Evolutionary conservation across 2,113 vertebrate species (phyloP).

Genomic region (Brachyistius frenatus): DNA sequence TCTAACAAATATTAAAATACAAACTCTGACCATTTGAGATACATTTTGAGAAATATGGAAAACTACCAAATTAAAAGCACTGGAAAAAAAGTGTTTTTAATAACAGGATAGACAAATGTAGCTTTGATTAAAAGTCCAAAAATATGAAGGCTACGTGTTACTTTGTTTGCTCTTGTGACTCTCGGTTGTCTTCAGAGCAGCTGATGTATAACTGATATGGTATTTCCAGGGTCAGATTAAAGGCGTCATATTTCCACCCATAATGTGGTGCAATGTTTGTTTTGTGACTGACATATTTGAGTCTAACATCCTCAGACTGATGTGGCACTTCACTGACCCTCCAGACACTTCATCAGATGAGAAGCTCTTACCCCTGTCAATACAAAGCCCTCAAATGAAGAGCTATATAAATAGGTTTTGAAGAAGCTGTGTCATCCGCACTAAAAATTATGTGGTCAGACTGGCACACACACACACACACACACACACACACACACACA

Average conservation of each 20-base stretch:
- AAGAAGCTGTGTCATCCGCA: constrained; percentile 17
- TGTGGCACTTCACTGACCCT: constrained; percentile 24
- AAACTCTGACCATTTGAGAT: no score
- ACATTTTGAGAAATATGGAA: no score
- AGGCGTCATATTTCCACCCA: background rate
- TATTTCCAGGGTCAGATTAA: background rate
- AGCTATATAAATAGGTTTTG: constrained; percentile 25
- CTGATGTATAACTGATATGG: background rate
- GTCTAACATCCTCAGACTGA: constrained; percentile 23
- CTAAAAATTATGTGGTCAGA: background rate
- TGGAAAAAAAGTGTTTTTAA: background rate
- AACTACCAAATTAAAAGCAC: background rate
- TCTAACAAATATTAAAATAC: no score
- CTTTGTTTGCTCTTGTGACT: background rate
- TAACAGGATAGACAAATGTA: background rate
- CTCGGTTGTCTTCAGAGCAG: background rate
- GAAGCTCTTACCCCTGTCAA: constrained; percentile 26
- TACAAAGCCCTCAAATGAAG: constrained; percentile 22
- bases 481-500: no score
- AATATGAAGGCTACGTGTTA: background rate
- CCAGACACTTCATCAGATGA: constrained; percentile 37
- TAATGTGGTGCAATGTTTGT: background rate
- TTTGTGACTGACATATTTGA: constrained; percentile 15
- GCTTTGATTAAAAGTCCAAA: background rate
- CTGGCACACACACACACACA: background rate